Evolutionary conservation across 1,140 invertebrate species (phyloP), one percentile per base, ranked within the genome.

Genomic region (Grapholita molesta): DNA sequence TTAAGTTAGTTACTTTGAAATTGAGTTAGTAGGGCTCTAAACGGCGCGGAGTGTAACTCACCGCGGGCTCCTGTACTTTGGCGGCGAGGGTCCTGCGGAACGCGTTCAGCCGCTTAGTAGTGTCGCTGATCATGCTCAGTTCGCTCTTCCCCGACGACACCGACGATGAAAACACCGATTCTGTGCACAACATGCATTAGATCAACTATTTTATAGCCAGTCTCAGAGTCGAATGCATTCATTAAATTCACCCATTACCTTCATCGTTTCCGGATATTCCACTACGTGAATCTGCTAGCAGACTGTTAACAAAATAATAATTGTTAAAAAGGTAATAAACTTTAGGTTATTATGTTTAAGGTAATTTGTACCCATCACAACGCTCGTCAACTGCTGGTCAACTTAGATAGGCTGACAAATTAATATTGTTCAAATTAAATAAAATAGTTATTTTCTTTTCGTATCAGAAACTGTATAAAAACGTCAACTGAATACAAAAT

Each of bases 101-200:
- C 12, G 72, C 75, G 3, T 80, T 66, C 8, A 90, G 75, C 1
- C 86, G 77, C 65, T 77, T 79, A 6, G 85, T 85, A 75, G 74
- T 85, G 5, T 81, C 86, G 64, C 82, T 83, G 25, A 80, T 80
- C 3, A 83, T 21, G 71, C 86, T 88, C 66, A 83, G 79, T 18
- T 82, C 85, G 72, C 84, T 85, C 11, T 67, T 55, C 15, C 68
- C 52, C 0, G 84, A 86, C 52, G 74, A 69, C 35, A 73, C 70
- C 0, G 88, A 89, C n/a, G 73, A 70, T 1, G 87, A 88, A 35
- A 89, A 86, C 30, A 88, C 73, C 3, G 79, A 78, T 15, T 84
- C 87, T 86, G 70, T 4, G 70, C 3, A 25, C 30, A 18, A 57
- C 3, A n/a, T 48, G 18, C 0, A 48, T 48, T 48, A 21, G 64